phyloP scores from a whole-genome alignment of 2,888 invertebrate genomes.

The Ornithoptera priamus region DNA sequence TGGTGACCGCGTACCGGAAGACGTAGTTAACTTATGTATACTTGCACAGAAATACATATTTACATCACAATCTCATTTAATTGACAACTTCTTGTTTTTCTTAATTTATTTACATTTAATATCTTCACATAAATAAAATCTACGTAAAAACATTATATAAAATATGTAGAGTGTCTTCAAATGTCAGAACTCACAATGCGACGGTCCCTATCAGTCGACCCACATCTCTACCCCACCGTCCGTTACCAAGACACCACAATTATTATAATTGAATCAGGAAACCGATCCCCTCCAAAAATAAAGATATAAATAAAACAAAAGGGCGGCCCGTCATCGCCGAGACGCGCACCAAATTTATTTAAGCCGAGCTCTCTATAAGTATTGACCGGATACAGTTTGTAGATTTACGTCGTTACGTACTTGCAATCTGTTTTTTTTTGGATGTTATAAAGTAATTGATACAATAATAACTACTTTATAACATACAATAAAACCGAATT shows the following conservation, averaged over 20 bases:
- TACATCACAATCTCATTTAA: background rate
- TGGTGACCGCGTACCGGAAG: too few relatives aligned
- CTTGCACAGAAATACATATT: too few relatives aligned
- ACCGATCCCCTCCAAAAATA: constrained; percentile 51
- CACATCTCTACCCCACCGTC: constrained; percentile 36
- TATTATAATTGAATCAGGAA: constrained; percentile 72
- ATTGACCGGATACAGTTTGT: constrained; percentile 6
- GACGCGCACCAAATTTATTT: constrained; percentile 54
- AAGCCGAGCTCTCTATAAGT: constrained; percentile 48
- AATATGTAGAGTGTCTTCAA: too few relatives aligned
- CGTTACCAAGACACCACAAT: constrained; percentile 45
- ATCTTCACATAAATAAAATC: background rate
- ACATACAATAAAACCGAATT: too few relatives aligned
- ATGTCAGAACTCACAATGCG: background rate
- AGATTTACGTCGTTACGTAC: too few relatives aligned
- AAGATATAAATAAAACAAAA: constrained; percentile 64
- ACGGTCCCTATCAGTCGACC: constrained; percentile 33
- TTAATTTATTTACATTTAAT: background rate
- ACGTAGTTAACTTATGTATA: too few relatives aligned
- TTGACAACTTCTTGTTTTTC: too few relatives aligned
- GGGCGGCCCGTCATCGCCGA: constrained; percentile 44
- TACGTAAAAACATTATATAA: background rate
- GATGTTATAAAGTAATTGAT: too few relatives aligned
- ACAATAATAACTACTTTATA: too few relatives aligned
- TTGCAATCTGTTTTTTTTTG: too few relatives aligned